Base-by-base conservation (phyloP, 2,797 vertebrate species). In the Bryconaethiops microstoma region DNA sequence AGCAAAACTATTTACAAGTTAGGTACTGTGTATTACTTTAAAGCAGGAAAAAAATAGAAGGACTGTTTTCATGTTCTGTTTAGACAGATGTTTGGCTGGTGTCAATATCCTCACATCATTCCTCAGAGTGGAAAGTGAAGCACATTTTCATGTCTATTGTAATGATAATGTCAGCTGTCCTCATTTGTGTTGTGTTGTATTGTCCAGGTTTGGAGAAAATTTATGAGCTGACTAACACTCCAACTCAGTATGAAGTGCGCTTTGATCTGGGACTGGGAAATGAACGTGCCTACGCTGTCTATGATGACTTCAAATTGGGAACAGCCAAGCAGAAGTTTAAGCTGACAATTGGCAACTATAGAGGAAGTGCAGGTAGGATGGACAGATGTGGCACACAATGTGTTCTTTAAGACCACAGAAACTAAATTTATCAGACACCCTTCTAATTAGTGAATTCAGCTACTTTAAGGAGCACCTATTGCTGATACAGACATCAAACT, bases 171-270 rank as follows among this genome's bases (percentile, higher is more conserved):
- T 52, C 48, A 63, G 64, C 19, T 52, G 39, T 42, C 14, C 5
- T 19, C 12, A 17, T 12, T 50, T 62, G 12, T n/a, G 13, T 23
- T 71, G 0, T 75, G 1, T 16, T 60, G 13, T 73, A 7, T 59
- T 76, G 17, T 57, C 40, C 83, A 96, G 97, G 96, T 83, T 92
- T 98, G 73, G 95, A 96, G n/a, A 96, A 95, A 88, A 93, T 98
- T 69, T 91, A 96, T 64, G 93, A 95, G 13, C 94, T 98, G 79
- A 97, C 91, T 48, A 95, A 93, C 83, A 94, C 94, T 19, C 85
- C 92, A 0, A 90, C 92, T 63, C 90, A 21, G 60, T 97, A 94
- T 0, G 92, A 97, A 88, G 87, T 96, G 83, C 78, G 91, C 55
- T 94, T 96, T 70, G 96, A 95, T 88, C 86, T 99, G 77, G 91